phyloP scores from a whole-genome alignment of 2,888 invertebrate genomes.

The Seira musarum region DNA sequence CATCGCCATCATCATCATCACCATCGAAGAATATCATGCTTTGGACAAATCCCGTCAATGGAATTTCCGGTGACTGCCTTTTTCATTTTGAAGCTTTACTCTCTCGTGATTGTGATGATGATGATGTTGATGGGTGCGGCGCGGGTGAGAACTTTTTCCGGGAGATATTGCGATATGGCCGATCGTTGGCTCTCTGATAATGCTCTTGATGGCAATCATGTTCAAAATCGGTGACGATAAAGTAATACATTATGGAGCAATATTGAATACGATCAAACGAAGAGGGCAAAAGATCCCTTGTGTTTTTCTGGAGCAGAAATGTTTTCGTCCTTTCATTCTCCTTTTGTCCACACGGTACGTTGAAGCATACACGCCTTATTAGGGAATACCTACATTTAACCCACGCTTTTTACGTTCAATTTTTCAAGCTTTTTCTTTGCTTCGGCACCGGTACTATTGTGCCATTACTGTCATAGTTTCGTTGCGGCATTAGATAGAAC shows the following conservation, averaged over 20 bases:
- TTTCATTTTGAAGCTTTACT: background rate
- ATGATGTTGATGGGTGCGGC: too few species aligned
- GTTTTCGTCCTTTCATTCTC: background rate
- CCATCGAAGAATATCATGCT: conserved; percentile 21
- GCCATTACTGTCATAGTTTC: conserved; percentile 3
- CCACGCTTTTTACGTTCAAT: conserved; percentile 7
- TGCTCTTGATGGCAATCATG: conserved; percentile 9
- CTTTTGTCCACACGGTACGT: background rate
- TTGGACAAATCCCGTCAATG: conserved; percentile 47
- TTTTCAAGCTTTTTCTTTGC: background rate
- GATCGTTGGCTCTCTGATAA: conserved; percentile 7
- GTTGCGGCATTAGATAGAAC: background rate
- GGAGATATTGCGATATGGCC: background rate
- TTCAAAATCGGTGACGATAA: conserved; percentile 12
- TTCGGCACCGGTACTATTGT: background rate
- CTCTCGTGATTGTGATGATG: background rate
- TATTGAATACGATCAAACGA: conserved; percentile 4
- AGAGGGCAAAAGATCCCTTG: background rate
- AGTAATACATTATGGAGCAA: conserved; percentile 10
- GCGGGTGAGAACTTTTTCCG: background rate
- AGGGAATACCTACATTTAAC: conserved; percentile 2
- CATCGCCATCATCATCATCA: conserved; percentile 22
- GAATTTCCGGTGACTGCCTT: conserved; percentile 57
- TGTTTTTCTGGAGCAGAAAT: background rate
- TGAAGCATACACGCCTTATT: conserved; percentile 8